Conservation (phyloP, 2,797 vertebrate species). For the Paguma larvata region DNA sequence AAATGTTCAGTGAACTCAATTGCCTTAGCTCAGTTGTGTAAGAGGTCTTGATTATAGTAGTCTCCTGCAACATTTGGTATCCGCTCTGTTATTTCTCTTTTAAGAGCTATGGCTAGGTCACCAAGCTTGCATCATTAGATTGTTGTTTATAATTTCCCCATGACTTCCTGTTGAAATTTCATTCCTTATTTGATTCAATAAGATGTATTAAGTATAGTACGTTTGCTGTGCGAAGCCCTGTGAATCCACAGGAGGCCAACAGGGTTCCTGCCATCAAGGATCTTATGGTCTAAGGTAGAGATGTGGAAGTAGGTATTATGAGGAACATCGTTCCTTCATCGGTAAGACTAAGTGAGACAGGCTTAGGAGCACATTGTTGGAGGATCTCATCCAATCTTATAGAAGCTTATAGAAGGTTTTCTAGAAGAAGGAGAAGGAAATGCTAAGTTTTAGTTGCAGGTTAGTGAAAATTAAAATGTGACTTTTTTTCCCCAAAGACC, state of each 20-base stretch:
- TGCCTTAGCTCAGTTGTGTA: constrained; percentile 47
- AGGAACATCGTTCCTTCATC: not conserved
- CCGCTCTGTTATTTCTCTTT: constrained; percentile 52
- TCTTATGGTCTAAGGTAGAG: not conserved
- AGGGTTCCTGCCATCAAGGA: not conserved
- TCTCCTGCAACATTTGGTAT: constrained; percentile 38
- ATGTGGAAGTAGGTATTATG: not conserved
- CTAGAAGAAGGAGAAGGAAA: not conserved
- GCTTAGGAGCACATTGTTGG: not conserved
- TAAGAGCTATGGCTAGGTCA: constrained; percentile 22
- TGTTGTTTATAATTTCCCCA: constrained; percentile 34
- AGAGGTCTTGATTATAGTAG: constrained; percentile 17
- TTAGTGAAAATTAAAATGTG: constrained; percentile 59
- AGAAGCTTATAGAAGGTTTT: constrained; percentile 6
- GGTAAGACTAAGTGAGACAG: not conserved
- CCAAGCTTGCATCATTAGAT: constrained; percentile 57
- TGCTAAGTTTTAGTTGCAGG: constrained; percentile 46
- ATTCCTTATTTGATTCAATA: constrained; percentile 59
- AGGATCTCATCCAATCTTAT: not conserved
- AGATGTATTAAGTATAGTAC: constrained; percentile 48
- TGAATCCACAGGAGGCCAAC: not conserved
- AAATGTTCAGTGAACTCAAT: constrained; percentile 50
- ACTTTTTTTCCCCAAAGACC: not conserved
- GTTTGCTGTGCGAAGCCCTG: not conserved
- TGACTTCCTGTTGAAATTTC: constrained; percentile 55